These are phyloP conservation scores for Muschampia plurimacula DNA, from an alignment of 2,888 invertebrate genomes.

Conservation along the genomic window DNA sequence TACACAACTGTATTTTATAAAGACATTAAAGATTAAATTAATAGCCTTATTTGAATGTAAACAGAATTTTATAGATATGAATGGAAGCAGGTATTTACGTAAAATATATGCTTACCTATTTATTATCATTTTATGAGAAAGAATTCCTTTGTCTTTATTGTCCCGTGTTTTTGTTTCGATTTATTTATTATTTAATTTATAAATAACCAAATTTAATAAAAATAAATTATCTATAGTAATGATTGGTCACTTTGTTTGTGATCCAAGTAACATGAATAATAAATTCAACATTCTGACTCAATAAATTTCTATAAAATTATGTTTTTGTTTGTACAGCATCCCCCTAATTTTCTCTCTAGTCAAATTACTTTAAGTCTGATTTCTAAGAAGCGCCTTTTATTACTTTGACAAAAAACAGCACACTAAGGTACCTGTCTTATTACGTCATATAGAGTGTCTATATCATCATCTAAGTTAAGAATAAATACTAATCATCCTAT, in stretches of 20 bases:
- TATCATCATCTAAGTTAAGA: too few relatives aligned
- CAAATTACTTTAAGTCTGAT: constrained; percentile 55
- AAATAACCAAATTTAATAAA: background rate
- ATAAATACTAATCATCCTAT: too few relatives aligned
- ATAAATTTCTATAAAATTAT: constrained; percentile 7
- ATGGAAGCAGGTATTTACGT: too few relatives aligned
- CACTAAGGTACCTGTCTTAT: constrained; percentile 50
- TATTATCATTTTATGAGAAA: too few relatives aligned
- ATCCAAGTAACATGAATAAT: background rate
- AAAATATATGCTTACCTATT: too few relatives aligned
- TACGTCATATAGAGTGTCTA: background rate
- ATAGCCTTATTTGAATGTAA: background rate
- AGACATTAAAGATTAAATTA: background rate
- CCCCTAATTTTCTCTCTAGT: constrained; percentile 19
- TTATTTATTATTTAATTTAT: too few relatives aligned
- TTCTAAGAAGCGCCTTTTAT: constrained; percentile 68
- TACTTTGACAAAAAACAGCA: constrained; percentile 67
- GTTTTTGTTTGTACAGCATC: constrained; percentile 10
- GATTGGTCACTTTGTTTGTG: too few relatives aligned
- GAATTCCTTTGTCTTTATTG: too few relatives aligned
- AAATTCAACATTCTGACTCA: background rate
- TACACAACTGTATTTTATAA: background rate
- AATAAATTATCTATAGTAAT: background rate
- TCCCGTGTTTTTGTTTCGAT: too few relatives aligned
- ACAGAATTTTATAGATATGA: background rate